A percentile compares a stretch with the other conserved stretches of the same genome.
phyloP scores from a whole-genome alignment of 2,888 invertebrate species.

The Luperina testacea region DNA sequence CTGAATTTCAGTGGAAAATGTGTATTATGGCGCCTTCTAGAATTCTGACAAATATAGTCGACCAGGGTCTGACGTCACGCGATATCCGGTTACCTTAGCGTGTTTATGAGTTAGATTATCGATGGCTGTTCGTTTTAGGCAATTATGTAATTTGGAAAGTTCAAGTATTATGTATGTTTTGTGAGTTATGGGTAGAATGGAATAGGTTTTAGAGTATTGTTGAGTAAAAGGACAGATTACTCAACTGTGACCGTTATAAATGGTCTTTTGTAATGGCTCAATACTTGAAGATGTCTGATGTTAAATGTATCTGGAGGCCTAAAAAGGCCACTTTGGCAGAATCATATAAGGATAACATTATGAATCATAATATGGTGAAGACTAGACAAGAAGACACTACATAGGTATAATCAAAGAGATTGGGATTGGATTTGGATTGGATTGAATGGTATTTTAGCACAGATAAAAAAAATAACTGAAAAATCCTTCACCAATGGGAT shows the following conservation, averaged over 20 bases:
- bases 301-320: neutral
- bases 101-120: conserved; percentile 31
- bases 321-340: too few relatives aligned
- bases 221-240: neutral
- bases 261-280: neutral
- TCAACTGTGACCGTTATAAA: neutral
- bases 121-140: conserved; percentile 26
- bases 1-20: conserved; percentile 46
- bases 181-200: neutral
- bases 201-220: neutral
- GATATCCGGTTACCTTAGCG: conserved; percentile 35
- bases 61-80: conserved; percentile 55
- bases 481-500: too few relatives aligned
- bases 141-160: conserved; percentile 39
- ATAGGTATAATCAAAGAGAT: too few relatives aligned
- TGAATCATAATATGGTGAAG: too few relatives aligned
- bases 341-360: too few relatives aligned
- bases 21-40: conserved; percentile 25
- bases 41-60: conserved; percentile 44
- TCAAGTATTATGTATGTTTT: conserved; percentile 7
- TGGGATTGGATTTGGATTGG: too few relatives aligned
- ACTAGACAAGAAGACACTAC: too few relatives aligned
- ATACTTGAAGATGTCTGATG: neutral
- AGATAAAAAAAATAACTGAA: too few relatives aligned
- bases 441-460: too few relatives aligned